These are phyloP conservation scores for Stichodactyla helianthus DNA, from an alignment of 64 coral and sea anemone species.

Conservation along the genomic window DNA sequence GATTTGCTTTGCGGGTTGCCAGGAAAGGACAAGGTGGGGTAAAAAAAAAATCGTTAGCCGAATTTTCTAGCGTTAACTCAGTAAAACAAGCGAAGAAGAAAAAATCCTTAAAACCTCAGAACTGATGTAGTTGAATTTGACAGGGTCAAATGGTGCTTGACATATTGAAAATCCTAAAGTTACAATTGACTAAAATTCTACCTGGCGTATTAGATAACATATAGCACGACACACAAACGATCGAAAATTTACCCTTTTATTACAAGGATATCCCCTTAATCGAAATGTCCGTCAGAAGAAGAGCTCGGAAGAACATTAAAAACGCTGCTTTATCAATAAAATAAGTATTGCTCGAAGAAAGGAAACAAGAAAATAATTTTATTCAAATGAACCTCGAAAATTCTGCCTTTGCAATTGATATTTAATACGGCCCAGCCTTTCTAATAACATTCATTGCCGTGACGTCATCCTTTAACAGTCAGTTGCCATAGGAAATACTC, in stretches of 20 bases:
- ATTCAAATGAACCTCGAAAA: background rate
- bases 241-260: background rate
- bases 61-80: too few relatives aligned
- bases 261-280: background rate
- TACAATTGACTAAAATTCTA: background rate
- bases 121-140: background rate
- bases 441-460: background rate
- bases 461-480: conserved; percentile 30
- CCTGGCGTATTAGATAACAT: too few relatives aligned
- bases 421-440: background rate
- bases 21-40: too few relatives aligned
- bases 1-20: too few relatives aligned
- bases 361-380: background rate
- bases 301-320: background rate
- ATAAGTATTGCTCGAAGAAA: background rate
- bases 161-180: background rate
- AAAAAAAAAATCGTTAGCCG: too few relatives aligned
- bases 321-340: background rate
- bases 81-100: background rate
- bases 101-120: background rate
- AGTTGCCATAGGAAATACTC: conserved; percentile 15
- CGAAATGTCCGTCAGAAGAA: background rate
- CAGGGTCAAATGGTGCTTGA: background rate
- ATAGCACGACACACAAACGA: background rate
- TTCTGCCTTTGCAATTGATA: background rate